These are phyloP conservation scores for Muscicapa adusta DNA, from an alignment of 2,113 vertebrate genomes.

Conservation along the genomic window DNA sequence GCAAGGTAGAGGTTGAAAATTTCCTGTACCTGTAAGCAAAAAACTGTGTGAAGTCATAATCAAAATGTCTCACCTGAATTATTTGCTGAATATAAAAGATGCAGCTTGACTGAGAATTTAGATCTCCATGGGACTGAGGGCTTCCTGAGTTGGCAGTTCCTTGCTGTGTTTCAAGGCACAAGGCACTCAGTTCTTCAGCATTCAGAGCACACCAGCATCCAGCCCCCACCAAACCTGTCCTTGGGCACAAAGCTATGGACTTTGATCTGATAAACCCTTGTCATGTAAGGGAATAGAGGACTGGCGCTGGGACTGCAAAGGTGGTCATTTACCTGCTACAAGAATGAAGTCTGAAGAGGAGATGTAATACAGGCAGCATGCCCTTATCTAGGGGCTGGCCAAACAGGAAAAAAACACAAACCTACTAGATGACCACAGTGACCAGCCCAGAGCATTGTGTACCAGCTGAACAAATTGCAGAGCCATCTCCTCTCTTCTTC, in stretches of 20 bases:
- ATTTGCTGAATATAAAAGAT: background rate
- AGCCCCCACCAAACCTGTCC: background rate
- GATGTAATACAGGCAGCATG: background rate
- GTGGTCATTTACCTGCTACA: background rate
- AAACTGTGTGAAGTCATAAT: background rate
- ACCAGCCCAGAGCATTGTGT: background rate
- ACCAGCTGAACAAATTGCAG: background rate
- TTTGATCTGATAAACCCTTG: background rate
- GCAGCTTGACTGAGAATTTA: background rate
- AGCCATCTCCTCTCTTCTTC: background rate
- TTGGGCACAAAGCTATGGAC: background rate
- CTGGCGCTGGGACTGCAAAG: fast-evolving
- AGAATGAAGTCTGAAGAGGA: background rate
- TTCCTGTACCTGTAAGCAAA: background rate
- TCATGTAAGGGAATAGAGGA: background rate
- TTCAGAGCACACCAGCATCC: background rate
- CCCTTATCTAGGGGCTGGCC: background rate
- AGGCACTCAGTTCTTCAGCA: background rate
- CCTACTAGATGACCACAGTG: background rate
- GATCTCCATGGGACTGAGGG: background rate
- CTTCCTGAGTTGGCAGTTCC: background rate
- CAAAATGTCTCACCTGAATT: background rate
- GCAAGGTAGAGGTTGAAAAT: background rate
- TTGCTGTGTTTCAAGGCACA: background rate
- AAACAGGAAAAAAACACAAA: background rate